Conservation (phyloP, 1,140 invertebrate genomes). For the Drosophila pectinifera region DNA sequence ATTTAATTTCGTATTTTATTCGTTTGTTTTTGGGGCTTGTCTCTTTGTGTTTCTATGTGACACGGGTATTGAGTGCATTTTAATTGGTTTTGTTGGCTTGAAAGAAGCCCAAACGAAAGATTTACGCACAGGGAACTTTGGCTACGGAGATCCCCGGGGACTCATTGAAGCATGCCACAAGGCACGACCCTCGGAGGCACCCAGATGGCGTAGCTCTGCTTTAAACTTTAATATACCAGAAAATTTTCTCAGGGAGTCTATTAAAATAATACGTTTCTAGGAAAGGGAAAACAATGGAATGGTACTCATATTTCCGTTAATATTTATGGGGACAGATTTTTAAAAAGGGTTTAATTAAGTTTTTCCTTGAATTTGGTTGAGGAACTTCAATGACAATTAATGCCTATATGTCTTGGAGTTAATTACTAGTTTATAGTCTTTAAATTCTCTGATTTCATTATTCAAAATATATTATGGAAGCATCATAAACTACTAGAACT, state of each 20-base stretch:
- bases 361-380: neutral
- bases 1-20: slow-evolving; percentile 46
- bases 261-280: slow-evolving; percentile 3
- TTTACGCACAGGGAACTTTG: slow-evolving; percentile 53
- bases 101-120: slow-evolving; percentile 51
- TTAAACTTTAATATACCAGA: neutral
- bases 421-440: neutral
- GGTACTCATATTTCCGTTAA: neutral
- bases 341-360: neutral
- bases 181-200: slow-evolving; percentile 20
- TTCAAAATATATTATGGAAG: too few species aligned
- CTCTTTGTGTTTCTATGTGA: slow-evolving; percentile 34
- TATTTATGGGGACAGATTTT: neutral
- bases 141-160: slow-evolving; percentile 17
- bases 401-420: neutral
- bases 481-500: neutral
- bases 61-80: slow-evolving; percentile 71
- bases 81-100: slow-evolving; percentile 72
- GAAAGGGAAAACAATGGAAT: neutral
- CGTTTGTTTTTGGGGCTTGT: slow-evolving; percentile 55
- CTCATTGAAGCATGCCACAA: slow-evolving; percentile 40
- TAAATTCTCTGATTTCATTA: neutral
- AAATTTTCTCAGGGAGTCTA: neutral
- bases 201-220: slow-evolving; percentile 1
- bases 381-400: neutral